Base-by-base conservation (phyloP, 2,797 vertebrate genomes). In the Allochrocebus solatus region DNA sequence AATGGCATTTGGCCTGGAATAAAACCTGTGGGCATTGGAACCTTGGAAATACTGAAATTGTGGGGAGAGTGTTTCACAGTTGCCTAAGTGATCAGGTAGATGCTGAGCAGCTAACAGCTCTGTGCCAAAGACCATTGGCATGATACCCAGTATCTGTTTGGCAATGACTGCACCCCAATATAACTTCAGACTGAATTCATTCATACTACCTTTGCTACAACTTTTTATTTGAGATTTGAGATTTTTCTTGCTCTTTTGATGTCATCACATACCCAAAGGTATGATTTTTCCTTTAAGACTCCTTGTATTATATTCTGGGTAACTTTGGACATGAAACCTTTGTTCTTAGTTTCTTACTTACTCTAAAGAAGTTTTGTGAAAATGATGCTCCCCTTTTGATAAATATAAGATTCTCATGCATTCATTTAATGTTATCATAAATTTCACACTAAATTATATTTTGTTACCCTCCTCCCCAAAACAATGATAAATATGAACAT, bases 161-260 rank as follows among this genome's bases (percentile, higher is more conserved):
- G 16, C 46, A 43, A 14, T 48, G 21, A 4, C 28, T 39, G 19
- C 8, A 16, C 30, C 8, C 10, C 21, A 74, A 28, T 81, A 33
- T 12, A 93, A 26, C 43, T 91, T 91, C 72, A 61, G 33, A 36
- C 8, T 24, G 30, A 50, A 83, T 84, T 95, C 17, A 46, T 72
- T 74, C n/a, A 19, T 43, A 14, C 33, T 55, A 10, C 30, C n/a
- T 94, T 86, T 75, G n/a, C 41, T 83, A 24, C 1, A 41, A 43
- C 30, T 79, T 80, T 57, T 24, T 89, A 41, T 53, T 64, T 57
- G 78, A 76, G 72, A 33, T 30, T 67, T 94, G 64, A 67, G 64
- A 67, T 96, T 87, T 80, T 90, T 91, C 83, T 81, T 96, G 2
- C 9, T 92, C 67, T 74, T 89, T 88, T 70, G n/a, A 79, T 82